phyloP scores from a whole-genome alignment of 2,797 vertebrate genomes.

The Pelochelys cantorii region DNA sequence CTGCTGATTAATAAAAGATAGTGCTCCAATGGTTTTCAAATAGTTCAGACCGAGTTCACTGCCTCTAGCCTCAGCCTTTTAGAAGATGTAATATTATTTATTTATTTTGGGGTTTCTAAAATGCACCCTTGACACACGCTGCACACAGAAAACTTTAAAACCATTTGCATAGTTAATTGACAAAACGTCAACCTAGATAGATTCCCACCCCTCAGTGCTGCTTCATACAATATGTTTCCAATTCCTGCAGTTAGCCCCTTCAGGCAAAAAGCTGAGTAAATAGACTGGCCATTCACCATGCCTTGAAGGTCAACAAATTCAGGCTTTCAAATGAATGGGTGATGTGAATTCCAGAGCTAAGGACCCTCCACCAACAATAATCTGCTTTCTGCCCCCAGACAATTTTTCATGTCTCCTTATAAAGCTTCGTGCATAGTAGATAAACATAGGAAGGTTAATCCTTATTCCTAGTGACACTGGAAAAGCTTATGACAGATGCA shows the following conservation, averaged over 20 bases:
- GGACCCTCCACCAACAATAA: not conserved
- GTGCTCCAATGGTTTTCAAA: not conserved
- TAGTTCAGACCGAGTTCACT: conserved; percentile 52
- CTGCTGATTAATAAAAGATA: conserved; percentile 56
- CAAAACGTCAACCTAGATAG: conserved; percentile 45
- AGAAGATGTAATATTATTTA: conserved; percentile 11
- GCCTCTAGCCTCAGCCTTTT: not conserved
- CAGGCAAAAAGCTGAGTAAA: conserved; percentile 56
- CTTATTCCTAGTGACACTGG: conserved; percentile 70
- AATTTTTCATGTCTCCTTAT: conserved; percentile 57
- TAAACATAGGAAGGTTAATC: conserved; percentile 67
- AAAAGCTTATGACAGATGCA: conserved; percentile 67
- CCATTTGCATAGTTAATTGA: conserved; percentile 61
- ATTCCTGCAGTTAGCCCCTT: conserved; percentile 37
- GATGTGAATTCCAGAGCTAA: conserved; percentile 32
- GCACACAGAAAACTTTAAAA: conserved; percentile 43
- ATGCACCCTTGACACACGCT: not conserved
- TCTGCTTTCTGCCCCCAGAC: conserved; percentile 40
- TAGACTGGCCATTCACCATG: conserved; percentile 24
- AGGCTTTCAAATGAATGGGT: conserved; percentile 40
- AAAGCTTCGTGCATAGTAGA: conserved; percentile 44
- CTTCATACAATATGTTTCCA: conserved; percentile 39
- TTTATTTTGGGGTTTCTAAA: not conserved
- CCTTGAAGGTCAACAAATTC: conserved; percentile 72
- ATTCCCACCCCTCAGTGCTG: conserved; percentile 36